Evolutionary conservation across 2,113 vertebrate genomes (phyloP), one percentile per base, ranked within the genome.

Genomic region (Tyrannus savana): DNA sequence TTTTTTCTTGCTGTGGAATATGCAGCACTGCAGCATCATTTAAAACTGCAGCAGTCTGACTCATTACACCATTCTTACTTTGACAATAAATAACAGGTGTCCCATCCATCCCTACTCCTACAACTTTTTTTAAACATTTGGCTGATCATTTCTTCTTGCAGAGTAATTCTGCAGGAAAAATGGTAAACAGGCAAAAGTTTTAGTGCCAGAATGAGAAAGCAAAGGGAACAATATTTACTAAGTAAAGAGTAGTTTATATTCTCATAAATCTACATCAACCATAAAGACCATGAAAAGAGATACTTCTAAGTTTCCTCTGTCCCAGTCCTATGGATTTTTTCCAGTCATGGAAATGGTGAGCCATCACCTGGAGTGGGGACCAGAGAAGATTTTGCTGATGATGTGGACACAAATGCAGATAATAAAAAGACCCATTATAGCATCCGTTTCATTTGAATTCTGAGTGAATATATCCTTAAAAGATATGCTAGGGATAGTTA

Each of bases 331-430:
- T 28, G 17, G 52, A 18, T 25, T 24, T 49, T 49, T 49, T 49
- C 47, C 23, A 24, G 47, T 24, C 47, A 21, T 28, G 16, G 23
- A 67, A 47, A 7, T 68, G 2, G 18, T 60, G 16, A 47, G 31
- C 19, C 58, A 67, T 6, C 12, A 53, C 3, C 31, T 53, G 24
- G 8, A 69, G 4, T 14, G 7, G 3, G 12, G 25, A 81, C 33
- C 3, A 42, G 16, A 23, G 15, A 77, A 69, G 27, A 44, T 12
- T 21, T 67, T 27, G 3, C 12, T 66, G 31, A 68, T 56, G n/a
- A 44, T 35, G 14, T 50, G 21, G 27, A 37, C 16, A 24, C 49
- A 59, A 68, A 69, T 0, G 0, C 6, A 58, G 31, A n/a, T 19
- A 56, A 28, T 30, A 6, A 69, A 30, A 56, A 85, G 2, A 6